These are phyloP conservation scores for Eurystomus glaucurus DNA, from an alignment of 2,797 vertebrate species.

Conservation along the genomic window DNA sequence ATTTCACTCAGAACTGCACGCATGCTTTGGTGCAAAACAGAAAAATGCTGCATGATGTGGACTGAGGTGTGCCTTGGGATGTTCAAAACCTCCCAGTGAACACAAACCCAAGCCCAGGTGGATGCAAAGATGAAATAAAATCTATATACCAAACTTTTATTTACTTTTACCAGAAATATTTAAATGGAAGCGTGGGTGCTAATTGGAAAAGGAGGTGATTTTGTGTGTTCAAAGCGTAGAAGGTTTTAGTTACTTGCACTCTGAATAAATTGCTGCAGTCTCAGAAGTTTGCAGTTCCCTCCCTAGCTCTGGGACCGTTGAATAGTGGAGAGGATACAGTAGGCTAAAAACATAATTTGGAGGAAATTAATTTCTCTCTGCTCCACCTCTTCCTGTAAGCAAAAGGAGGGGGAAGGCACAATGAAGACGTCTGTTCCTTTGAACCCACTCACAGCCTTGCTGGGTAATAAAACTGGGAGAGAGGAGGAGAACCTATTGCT, in stretches of 20 bases:
- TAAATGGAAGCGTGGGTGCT: not conserved
- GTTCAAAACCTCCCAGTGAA: not conserved
- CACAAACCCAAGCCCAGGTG: not conserved
- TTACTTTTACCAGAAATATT: not conserved
- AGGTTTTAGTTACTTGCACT: not conserved
- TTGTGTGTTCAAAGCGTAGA: not conserved
- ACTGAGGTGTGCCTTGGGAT: not conserved
- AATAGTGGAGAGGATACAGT: conserved; percentile 20
- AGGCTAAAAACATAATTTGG: conserved; percentile 26
- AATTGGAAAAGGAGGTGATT: not conserved
- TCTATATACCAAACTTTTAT: not conserved
- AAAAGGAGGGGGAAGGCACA: conserved; percentile 27
- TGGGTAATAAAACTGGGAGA: conserved; percentile 34
- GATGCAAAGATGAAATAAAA: conserved; percentile 3
- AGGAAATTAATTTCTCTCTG: conserved; percentile 46
- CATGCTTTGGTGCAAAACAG: not conserved
- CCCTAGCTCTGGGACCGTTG: not conserved
- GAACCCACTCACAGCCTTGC: conserved; percentile 54
- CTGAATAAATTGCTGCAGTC: not conserved
- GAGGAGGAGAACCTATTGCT: conserved; percentile 24
- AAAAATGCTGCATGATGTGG: not conserved
- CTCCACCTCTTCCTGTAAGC: conserved; percentile 57
- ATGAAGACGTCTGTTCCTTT: conserved; percentile 76
- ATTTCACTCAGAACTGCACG: not conserved
- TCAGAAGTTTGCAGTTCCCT: conserved; percentile 9